Evolutionary conservation across 2,888 invertebrate genomes (phyloP).

Genomic region (Eupithecia vulgata): DNA sequence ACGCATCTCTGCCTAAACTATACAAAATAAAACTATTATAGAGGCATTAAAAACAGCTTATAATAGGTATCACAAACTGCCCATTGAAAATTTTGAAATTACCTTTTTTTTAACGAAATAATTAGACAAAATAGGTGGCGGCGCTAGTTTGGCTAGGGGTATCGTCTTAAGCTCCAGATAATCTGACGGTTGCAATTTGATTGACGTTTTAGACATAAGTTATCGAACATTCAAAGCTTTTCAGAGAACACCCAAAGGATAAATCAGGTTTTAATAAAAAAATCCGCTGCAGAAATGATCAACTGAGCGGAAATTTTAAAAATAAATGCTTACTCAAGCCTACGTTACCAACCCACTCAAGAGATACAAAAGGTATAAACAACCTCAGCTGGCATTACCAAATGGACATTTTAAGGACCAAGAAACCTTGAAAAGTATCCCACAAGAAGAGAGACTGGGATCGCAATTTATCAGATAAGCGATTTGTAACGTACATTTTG

Average conservation of each 20-base stretch:
- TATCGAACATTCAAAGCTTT: not conserved
- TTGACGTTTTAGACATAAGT: not conserved
- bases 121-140: too few species aligned
- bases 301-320: not conserved
- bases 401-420: conserved; percentile 1
- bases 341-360: conserved; percentile 5
- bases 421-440: conserved; percentile 9
- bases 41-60: too few species aligned
- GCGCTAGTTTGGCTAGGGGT: too few species aligned
- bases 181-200: not conserved
- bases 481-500: not conserved
- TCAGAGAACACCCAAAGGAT: not conserved
- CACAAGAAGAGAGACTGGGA: conserved; percentile 12
- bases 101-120: too few species aligned
- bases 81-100: too few species aligned
- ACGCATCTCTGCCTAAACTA: too few species aligned
- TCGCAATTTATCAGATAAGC: conserved; percentile 2
- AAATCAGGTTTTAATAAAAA: not conserved
- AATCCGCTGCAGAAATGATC: not conserved
- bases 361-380: conserved; percentile 2
- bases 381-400: not conserved
- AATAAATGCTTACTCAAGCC: not conserved
- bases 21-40: too few species aligned
- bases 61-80: too few species aligned
- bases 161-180: not conserved